Conservation (phyloP, 2,113 vertebrate species). For the Promerops cafer region DNA sequence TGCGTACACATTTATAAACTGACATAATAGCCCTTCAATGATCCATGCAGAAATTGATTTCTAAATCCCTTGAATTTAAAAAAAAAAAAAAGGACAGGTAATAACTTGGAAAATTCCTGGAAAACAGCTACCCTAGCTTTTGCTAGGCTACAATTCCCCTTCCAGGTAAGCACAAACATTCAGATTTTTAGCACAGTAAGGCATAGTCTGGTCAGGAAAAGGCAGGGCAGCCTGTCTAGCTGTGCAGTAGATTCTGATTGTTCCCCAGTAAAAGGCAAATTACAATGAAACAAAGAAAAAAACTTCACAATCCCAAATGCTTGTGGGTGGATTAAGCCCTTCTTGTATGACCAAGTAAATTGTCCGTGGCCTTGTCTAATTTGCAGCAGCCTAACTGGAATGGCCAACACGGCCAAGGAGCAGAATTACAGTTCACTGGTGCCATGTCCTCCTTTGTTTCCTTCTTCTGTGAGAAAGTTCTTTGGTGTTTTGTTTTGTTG, state of each 20-base stretch:
- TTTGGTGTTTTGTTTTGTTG: neutral
- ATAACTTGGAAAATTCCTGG: neutral
- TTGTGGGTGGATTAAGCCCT: neutral
- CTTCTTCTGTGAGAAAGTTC: neutral
- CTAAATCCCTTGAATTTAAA: neutral
- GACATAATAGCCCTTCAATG: neutral
- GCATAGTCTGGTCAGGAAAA: neutral
- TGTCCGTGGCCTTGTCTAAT: neutral
- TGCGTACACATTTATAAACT: neutral
- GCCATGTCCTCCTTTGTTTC: neutral
- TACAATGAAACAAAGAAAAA: too few species aligned
- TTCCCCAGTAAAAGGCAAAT: too few species aligned
- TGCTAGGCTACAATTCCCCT: neutral
- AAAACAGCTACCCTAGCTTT: neutral
- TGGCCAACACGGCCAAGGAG: neutral
- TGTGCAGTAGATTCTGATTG: too few species aligned
- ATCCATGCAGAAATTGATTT: neutral
- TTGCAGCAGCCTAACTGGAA: neutral
- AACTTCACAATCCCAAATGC: neutral
- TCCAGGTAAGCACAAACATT: neutral
- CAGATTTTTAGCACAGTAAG: neutral
- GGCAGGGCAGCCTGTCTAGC: neutral
- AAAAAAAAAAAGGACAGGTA: neutral
- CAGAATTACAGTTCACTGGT: neutral
- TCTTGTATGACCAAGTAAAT: neutral